Conservation (phyloP, 2,888 invertebrate genomes). For the Phalangium opilio region DNA sequence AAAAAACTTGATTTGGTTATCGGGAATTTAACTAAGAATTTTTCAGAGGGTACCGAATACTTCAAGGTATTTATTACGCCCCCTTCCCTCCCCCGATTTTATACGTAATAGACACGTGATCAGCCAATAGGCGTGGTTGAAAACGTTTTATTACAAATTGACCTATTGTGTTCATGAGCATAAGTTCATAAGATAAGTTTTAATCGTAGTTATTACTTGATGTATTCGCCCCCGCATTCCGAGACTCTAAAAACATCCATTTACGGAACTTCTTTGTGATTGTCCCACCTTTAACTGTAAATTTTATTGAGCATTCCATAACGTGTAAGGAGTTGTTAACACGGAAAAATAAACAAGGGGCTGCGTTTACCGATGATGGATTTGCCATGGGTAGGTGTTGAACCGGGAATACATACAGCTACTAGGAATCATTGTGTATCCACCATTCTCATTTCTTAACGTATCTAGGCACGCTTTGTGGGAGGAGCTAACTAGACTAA, state of each 20-base stretch:
- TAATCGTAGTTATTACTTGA: conserved; percentile 56
- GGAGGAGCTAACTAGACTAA: too few species aligned
- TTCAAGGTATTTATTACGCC: conserved; percentile 44
- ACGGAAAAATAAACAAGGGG: conserved; percentile 71
- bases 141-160: too few species aligned
- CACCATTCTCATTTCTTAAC: too few species aligned
- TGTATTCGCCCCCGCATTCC: conserved; percentile 77
- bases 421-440: too few species aligned
- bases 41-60: conserved; percentile 75
- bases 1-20: conserved; percentile 61
- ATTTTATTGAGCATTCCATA: conserved; percentile 85
- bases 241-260: conserved; percentile 66
- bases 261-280: conserved; percentile 82
- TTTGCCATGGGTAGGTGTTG: conserved; percentile 70
- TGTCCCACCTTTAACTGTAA: conserved; percentile 75
- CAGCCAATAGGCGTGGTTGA: too few species aligned
- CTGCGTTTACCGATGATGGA: conserved; percentile 93
- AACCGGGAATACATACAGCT: too few species aligned
- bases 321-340: conserved; percentile 80
- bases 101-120: too few species aligned
- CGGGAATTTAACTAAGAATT: conserved; percentile 59
- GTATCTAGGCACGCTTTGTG: too few species aligned
- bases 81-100: too few species aligned
- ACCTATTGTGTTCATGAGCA: too few species aligned
- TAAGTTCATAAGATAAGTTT: too few species aligned